Evolutionary conservation across 2,888 invertebrate species (phyloP), one percentile per base, ranked within the genome.

Genomic region (Laothoe populi): DNA sequence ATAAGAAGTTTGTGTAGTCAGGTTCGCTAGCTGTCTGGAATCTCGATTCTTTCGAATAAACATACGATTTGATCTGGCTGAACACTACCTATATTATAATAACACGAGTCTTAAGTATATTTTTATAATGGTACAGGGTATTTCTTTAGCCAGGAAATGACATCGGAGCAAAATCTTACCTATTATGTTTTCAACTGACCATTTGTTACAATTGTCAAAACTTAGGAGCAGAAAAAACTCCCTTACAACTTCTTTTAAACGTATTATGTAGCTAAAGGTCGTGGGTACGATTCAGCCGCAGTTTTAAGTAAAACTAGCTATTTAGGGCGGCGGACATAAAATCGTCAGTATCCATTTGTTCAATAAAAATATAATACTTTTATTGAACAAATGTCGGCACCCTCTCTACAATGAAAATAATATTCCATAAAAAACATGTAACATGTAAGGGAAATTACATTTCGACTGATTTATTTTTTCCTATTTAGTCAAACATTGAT

Each of bases 321-420:
- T 70, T 64, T 73, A 69, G 79, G 79, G 81, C 77, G 78, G 81
- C 67, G 70, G 75, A 81, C 70, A 83, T 86, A 82, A 81, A 86
- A 71, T 10, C 79, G 67, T 62, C 59, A 66, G 64, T 64, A 72
- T 74, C 80, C 77, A 68, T 63, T 63, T 69, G 73, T 70, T n/a
- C n/a, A n/a, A n/a, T n/a, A 71, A 66, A 68, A 74, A 71, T 72
- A 63, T 62, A 60, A 57, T 63, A 65, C 48, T 31, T 49, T 49
- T 58, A 24, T 58, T 42, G 40, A 42, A 38, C 38, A 38, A 38
- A 13, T 38, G 40, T 58, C 58, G 23, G 40, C 16, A 38, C 38
- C 21, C 58, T 16, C 24, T 45, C 24, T 53, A 16, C 44, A 53
- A 44, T 19, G 40, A 57, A 60, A 42, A 59, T 46, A 59, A 35